These are phyloP conservation scores for Prionailurus viverrinus DNA, from an alignment of 2,113 vertebrate genomes.

Conservation along the genomic window DNA sequence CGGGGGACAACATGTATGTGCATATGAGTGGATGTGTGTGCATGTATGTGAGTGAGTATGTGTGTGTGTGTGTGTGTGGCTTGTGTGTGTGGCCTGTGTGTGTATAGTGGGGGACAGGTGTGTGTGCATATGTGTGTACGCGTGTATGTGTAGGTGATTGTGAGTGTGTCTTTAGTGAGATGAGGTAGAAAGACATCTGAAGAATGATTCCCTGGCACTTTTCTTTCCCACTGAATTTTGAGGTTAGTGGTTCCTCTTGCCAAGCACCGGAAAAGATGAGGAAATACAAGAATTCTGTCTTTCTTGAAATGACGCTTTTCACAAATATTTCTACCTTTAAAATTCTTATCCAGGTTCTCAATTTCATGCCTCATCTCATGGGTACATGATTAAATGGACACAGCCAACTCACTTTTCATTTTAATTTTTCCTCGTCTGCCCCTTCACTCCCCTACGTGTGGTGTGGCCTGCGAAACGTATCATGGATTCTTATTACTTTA, in stretches of 20 bases:
- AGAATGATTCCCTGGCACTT: neutral
- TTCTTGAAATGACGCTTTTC: neutral
- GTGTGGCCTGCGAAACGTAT: neutral
- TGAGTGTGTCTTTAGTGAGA: neutral
- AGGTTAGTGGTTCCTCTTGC: neutral
- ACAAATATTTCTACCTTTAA: neutral
- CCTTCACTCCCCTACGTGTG: neutral
- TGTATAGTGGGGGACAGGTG: neutral
- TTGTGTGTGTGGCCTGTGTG: neutral
- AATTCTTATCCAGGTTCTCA: neutral
- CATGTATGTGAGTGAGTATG: neutral
- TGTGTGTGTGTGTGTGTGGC: neutral
- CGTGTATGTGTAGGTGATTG: neutral
- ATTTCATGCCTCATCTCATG: neutral
- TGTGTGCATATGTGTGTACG: neutral
- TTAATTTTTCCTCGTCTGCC: neutral
- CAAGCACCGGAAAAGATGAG: neutral
- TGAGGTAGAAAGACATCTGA: neutral
- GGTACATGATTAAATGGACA: neutral
- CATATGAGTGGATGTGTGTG: too few species aligned
- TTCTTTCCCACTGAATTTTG: neutral
- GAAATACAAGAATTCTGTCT: neutral
- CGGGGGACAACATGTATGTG: neutral
- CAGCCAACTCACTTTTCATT: neutral
- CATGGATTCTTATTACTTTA: neutral